Conservation (phyloP, 1,140 invertebrate genomes). For the Zaprionus inermis region DNA sequence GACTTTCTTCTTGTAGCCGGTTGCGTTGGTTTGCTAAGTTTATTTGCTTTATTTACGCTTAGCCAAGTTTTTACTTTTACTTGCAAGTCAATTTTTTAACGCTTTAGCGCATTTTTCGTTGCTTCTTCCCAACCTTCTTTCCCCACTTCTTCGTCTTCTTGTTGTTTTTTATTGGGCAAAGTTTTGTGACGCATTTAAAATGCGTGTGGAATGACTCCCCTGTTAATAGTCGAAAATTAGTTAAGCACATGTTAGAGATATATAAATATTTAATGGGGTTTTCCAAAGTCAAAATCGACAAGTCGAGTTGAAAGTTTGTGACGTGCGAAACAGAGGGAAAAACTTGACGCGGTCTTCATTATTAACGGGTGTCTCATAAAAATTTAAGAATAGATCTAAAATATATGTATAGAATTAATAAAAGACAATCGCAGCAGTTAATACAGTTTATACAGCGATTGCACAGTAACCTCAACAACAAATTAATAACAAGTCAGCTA, state of each 20-base stretch:
- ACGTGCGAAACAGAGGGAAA: neutral
- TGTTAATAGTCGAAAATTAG: conserved; percentile 64
- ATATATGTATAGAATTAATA: neutral
- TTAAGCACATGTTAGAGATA: conserved; percentile 48
- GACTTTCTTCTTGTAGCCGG: conserved; percentile 33
- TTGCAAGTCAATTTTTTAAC: conserved; percentile 73
- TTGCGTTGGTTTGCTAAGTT: conserved; percentile 56
- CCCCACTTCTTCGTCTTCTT: conserved; percentile 16
- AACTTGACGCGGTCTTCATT: too few species aligned
- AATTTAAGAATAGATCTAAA: neutral
- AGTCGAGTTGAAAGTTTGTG: neutral
- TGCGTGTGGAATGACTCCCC: conserved; percentile 39
- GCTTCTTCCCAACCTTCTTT: conserved; percentile 1
- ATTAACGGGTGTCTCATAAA: neutral
- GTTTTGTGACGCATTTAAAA: conserved; percentile 64
- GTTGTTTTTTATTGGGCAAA: conserved; percentile 60
- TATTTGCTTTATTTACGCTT: conserved; percentile 82
- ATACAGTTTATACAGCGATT: neutral
- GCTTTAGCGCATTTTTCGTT: conserved; percentile 68
- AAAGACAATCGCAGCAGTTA: neutral
- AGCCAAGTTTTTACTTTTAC: conserved; percentile 68
- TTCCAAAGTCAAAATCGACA: neutral
- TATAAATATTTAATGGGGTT: conserved; percentile 8
- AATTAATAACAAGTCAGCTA: too few species aligned
- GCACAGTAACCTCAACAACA: neutral